A percentile compares a stretch with the other conserved stretches of the same genome.
phyloP scores from a whole-genome alignment of 2,113 vertebrate species.

The Shinisaurus crocodilurus region DNA sequence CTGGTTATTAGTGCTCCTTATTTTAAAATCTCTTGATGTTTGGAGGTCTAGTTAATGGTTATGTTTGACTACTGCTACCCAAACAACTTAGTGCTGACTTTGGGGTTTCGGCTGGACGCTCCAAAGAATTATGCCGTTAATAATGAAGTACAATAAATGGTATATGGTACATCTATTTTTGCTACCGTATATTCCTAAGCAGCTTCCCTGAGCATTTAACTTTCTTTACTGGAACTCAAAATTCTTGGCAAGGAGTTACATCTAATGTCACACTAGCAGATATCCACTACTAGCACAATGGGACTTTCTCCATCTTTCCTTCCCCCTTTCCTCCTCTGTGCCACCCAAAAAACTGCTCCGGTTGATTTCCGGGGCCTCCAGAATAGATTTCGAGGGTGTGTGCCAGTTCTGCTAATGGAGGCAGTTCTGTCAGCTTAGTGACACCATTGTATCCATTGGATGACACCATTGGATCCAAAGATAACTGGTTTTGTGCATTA shows the following conservation, averaged over 20 bases:
- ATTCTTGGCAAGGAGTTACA: neutral
- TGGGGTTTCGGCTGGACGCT: neutral
- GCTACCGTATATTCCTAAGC: neutral
- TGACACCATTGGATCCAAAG: neutral
- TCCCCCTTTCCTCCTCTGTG: too few relatives aligned
- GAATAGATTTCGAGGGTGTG: too few relatives aligned
- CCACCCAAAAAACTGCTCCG: too few relatives aligned
- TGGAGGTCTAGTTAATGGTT: neutral
- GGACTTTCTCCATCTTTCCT: too few relatives aligned
- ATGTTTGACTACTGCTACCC: neutral
- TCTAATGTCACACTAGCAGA: too few relatives aligned
- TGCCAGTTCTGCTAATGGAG: too few relatives aligned
- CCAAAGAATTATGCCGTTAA: neutral
- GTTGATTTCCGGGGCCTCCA: too few relatives aligned
- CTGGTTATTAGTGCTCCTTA: neutral
- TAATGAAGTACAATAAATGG: neutral
- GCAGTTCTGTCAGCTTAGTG: too few relatives aligned
- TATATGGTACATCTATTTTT: neutral
- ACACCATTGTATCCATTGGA: too few relatives aligned
- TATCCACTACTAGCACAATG: too few relatives aligned
- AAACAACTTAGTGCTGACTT: neutral
- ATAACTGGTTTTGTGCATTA: conserved; percentile 43
- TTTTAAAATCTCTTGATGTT: neutral
- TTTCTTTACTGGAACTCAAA: conserved; percentile 16
- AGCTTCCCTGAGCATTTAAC: too few relatives aligned